A percentile compares a stretch with the other conserved stretches of the same genome.
Evolutionary conservation across 2,888 invertebrate species (phyloP).

Genomic region (Opisthograptis luteolata): DNA sequence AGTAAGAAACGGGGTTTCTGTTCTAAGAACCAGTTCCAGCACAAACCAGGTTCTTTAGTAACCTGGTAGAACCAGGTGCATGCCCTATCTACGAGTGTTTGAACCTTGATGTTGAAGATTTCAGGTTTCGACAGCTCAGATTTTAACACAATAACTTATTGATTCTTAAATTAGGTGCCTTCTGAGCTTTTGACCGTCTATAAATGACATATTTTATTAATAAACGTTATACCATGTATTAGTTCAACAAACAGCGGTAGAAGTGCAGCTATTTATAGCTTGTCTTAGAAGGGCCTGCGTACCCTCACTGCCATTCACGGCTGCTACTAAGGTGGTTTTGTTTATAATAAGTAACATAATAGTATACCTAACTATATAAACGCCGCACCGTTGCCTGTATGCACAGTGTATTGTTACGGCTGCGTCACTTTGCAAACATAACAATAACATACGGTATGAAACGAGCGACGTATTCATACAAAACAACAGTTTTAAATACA

Average conservation of each 20-base stretch:
- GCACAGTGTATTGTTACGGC: slow-evolving; percentile 31
- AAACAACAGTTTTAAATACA: slow-evolving; percentile 27
- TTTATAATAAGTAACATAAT: slow-evolving; percentile 25
- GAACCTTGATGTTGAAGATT: too few relatives aligned
- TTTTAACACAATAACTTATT: too few relatives aligned
- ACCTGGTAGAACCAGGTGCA: too few relatives aligned
- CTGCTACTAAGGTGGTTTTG: slow-evolving; percentile 17
- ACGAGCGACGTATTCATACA: not conserved
- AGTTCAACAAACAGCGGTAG: slow-evolving; percentile 9
- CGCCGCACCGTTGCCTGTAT: not conserved
- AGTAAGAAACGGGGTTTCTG: too few relatives aligned
- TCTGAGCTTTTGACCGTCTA: too few relatives aligned
- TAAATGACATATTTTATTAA: too few relatives aligned
- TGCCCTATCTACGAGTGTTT: too few relatives aligned
- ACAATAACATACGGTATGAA: not conserved
- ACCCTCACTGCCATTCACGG: slow-evolving; percentile 27
- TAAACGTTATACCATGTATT: not conserved
- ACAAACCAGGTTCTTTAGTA: too few relatives aligned
- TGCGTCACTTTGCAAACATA: slow-evolving; percentile 46
- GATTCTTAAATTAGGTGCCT: too few relatives aligned
- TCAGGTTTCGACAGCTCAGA: too few relatives aligned
- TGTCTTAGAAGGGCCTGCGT: slow-evolving; percentile 23
- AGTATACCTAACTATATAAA: not conserved
- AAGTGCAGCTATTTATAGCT: slow-evolving; percentile 21
- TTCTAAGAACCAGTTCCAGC: too few relatives aligned